These are phyloP conservation scores for Callyntrura guangdongensis DNA, from an alignment of 2,888 invertebrate genomes.

Conservation along the genomic window DNA sequence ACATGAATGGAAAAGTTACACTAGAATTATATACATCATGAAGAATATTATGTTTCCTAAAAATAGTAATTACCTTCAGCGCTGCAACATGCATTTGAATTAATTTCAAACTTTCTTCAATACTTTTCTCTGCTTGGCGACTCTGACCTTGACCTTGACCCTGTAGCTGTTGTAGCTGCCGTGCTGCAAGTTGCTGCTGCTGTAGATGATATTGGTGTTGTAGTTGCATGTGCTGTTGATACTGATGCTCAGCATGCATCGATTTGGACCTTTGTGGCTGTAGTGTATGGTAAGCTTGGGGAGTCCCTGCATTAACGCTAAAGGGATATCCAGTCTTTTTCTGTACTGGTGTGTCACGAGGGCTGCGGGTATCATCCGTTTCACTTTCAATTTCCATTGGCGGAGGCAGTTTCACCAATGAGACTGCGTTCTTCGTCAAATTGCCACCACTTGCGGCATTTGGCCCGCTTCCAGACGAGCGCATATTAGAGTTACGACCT, in stretches of 20 bases:
- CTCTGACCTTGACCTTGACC: constrained; percentile 82
- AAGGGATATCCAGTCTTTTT: constrained; percentile 86
- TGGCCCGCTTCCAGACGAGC: constrained; percentile 73
- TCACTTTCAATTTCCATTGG: constrained; percentile 88
- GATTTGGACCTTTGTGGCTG: constrained; percentile 83
- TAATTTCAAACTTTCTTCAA: constrained; percentile 86
- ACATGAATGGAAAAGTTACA: no score
- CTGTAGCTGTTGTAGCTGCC: constrained; percentile 82
- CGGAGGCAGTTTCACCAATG: constrained; percentile 93
- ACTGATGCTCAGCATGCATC: constrained; percentile 79
- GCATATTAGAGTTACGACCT: constrained; percentile 69
- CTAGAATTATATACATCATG: background rate
- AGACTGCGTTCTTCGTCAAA: constrained; percentile 90
- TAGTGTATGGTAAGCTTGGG: constrained; percentile 83
- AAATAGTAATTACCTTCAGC: constrained; percentile 84
- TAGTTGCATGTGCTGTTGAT: constrained; percentile 85
- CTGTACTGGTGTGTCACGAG: constrained; percentile 88
- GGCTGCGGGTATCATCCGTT: constrained; percentile 83
- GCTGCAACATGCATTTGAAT: constrained; percentile 86
- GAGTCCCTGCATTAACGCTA: constrained; percentile 69
- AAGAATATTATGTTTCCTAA: background rate
- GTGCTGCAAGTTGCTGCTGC: constrained; percentile 83
- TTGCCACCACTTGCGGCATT: constrained; percentile 81
- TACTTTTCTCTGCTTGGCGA: constrained; percentile 85
- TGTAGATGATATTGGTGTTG: constrained; percentile 83